Evolutionary conservation across 1,140 invertebrate genomes (phyloP).

Genomic region (Yoshiicerus persimilis): DNA sequence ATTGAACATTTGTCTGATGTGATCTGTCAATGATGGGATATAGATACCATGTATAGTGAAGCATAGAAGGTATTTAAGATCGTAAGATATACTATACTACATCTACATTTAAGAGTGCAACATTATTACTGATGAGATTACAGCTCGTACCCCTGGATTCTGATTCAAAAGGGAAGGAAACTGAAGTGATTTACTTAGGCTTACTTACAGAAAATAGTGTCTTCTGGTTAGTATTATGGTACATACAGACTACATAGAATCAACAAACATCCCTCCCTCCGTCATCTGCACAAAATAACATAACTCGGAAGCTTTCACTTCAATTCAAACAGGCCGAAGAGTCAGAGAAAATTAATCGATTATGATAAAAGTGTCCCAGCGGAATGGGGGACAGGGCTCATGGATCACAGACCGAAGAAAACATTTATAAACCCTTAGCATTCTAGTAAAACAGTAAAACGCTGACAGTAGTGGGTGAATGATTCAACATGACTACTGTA

Average conservation of each 20-base stretch:
- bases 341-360: slow-evolving; percentile 25
- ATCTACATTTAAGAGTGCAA: too few relatives aligned
- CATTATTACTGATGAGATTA: too few relatives aligned
- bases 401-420: slow-evolving; percentile 8
- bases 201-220: too few relatives aligned
- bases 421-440: not conserved
- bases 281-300: not conserved
- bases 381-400: not conserved
- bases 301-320: not conserved
- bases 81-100: too few relatives aligned
- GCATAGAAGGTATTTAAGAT: too few relatives aligned
- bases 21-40: too few relatives aligned
- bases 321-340: not conserved
- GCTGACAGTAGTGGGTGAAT: not conserved
- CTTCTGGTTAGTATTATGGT: not conserved
- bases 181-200: too few relatives aligned
- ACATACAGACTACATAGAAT: not conserved
- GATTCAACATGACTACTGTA: not conserved
- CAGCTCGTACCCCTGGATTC: too few relatives aligned
- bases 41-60: too few relatives aligned
- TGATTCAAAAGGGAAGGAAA: too few relatives aligned
- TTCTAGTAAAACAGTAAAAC: not conserved
- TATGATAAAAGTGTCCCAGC: slow-evolving; percentile 19
- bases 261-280: not conserved
- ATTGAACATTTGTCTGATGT: too few relatives aligned